These are phyloP conservation scores for Falco rusticolus DNA, from an alignment of 2,797 vertebrate species.

Conservation along the genomic window DNA sequence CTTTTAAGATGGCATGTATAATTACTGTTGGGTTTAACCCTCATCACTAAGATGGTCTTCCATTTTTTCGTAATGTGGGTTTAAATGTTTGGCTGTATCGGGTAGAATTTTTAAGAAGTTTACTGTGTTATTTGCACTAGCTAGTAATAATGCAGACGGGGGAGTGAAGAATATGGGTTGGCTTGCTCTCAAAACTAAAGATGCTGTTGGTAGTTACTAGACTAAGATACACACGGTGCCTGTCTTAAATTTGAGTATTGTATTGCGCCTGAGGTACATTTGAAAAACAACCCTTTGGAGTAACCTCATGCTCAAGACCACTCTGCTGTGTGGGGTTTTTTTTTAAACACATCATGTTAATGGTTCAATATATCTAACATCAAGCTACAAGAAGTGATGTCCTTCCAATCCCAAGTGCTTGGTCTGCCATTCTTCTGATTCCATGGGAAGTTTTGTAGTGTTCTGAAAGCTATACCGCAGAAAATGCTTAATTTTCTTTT, in stretches of 20 bases:
- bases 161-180: neutral
- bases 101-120: neutral
- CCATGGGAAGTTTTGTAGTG: neutral
- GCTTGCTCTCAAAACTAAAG: neutral
- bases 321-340: neutral
- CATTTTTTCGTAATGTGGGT: neutral
- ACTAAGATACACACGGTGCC: neutral
- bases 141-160: neutral
- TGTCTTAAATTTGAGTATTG: neutral
- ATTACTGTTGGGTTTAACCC: neutral
- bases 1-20: neutral
- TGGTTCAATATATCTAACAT: neutral
- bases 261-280: neutral
- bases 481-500: neutral
- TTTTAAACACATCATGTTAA: neutral
- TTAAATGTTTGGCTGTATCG: neutral
- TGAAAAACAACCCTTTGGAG: neutral
- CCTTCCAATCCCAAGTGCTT: neutral
- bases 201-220: neutral
- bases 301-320: neutral
- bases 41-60: neutral
- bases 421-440: neutral
- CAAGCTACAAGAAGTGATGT: neutral
- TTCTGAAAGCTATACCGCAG: neutral
- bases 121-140: neutral